phyloP scores from a whole-genome alignment of 2,797 vertebrate genomes.

The Etheostoma perlongum region DNA sequence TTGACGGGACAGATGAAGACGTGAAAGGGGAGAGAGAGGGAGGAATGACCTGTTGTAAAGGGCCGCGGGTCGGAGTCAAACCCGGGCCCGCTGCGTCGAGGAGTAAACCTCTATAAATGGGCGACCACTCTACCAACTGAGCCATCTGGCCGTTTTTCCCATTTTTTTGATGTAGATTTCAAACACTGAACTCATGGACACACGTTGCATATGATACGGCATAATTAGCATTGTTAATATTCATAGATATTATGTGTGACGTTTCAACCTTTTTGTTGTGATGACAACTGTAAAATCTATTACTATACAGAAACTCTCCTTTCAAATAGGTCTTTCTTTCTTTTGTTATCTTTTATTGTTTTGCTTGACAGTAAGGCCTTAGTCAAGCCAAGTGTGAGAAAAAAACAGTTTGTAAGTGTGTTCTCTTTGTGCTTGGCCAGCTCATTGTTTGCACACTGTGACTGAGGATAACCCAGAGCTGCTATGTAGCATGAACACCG shows the following conservation, averaged over 20 bases:
- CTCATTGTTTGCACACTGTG: constrained; percentile 96
- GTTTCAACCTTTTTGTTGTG: not conserved
- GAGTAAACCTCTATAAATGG: no score
- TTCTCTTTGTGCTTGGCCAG: constrained; percentile 74
- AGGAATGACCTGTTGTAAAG: no score
- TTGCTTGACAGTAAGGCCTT: not conserved
- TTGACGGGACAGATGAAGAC: no score
- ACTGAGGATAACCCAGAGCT: constrained; percentile 96
- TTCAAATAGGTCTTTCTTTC: not conserved
- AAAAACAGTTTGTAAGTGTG: not conserved
- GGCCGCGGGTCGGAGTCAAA: no score
- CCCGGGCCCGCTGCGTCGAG: no score
- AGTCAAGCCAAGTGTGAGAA: not conserved
- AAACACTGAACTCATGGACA: not conserved
- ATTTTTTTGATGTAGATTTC: not conserved
- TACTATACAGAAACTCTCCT: not conserved
- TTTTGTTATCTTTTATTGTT: no score
- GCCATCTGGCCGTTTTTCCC: no score
- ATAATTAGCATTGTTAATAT: not conserved
- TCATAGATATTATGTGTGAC: not conserved
- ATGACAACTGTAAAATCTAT: not conserved
- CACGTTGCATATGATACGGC: not conserved
- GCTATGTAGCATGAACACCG: constrained; percentile 84
- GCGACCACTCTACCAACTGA: no score
- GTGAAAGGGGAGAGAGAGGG: no score